Evolutionary conservation across 2,888 invertebrate species (phyloP).

Genomic region (Oconnorella tubifera): DNA sequence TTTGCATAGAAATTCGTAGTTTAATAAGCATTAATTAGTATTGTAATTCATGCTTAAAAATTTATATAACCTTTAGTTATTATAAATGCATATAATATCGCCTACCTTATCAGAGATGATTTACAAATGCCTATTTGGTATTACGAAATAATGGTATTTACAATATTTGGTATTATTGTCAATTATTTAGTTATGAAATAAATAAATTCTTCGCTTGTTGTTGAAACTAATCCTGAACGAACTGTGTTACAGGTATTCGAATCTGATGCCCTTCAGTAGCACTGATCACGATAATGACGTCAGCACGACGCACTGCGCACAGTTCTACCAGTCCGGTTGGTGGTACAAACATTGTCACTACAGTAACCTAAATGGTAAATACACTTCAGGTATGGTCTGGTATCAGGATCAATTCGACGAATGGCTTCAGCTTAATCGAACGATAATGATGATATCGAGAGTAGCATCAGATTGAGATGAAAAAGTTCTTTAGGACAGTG

Average conservation of each 20-base stretch:
- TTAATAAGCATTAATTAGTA: too few species aligned
- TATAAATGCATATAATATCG: too few species aligned
- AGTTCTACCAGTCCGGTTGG: constrained; percentile 90
- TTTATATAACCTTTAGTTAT: too few species aligned
- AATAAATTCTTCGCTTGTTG: neutral
- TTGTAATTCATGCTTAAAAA: too few species aligned
- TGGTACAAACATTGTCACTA: constrained; percentile 96
- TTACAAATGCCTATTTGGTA: too few species aligned
- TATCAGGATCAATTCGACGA: constrained; percentile 75
- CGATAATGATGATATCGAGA: constrained; percentile 41
- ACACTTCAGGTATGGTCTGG: constrained; percentile 85
- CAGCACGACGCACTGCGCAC: constrained; percentile 80
- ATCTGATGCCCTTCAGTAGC: constrained; percentile 50
- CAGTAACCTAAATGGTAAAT: constrained; percentile 86
- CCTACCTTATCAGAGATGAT: too few species aligned
- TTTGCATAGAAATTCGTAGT: too few species aligned
- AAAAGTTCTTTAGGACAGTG: too few species aligned
- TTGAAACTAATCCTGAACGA: too few species aligned
- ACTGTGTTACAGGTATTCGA: constrained; percentile 37
- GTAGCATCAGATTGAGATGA: too few species aligned
- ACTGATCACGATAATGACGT: constrained; percentile 63
- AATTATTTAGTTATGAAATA: too few species aligned
- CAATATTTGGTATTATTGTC: neutral
- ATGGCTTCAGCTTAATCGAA: constrained; percentile 47
- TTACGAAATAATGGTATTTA: neutral